Evolutionary conservation across 2,113 vertebrate genomes (phyloP).

Genomic region (Brevimyrus niger): DNA sequence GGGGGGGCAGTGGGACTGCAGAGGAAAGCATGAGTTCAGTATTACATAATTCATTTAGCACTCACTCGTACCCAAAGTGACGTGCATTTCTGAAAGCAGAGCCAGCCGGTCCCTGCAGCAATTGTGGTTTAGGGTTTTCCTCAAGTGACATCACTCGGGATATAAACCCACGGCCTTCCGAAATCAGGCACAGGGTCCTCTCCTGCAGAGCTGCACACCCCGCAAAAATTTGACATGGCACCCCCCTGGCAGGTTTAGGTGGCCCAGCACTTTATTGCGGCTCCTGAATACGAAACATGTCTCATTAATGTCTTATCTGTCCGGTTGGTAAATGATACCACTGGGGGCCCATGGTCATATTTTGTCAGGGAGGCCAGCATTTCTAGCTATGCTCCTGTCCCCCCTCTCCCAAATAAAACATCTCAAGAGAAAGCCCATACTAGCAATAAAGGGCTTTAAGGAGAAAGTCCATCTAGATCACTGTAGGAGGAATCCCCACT

Average conservation of each 20-base stretch:
- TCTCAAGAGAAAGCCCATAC: too few species aligned
- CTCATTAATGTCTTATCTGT: not conserved
- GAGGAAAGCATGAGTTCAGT: not conserved
- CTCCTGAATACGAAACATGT: not conserved
- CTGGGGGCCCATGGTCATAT: not conserved
- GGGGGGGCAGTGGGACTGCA: not conserved
- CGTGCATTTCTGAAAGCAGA: not conserved
- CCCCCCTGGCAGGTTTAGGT: not conserved
- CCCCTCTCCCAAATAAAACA: not conserved
- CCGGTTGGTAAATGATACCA: not conserved
- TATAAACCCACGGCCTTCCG: not conserved
- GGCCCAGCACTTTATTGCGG: not conserved
- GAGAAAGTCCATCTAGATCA: not conserved
- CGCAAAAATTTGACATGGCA: too few species aligned
- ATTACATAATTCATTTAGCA: not conserved
- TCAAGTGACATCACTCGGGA: not conserved
- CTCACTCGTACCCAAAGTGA: not conserved
- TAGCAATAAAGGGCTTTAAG: not conserved
- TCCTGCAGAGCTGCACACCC: not conserved
- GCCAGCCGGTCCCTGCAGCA: not conserved
- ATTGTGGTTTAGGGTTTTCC: not conserved
- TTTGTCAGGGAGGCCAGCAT: not conserved
- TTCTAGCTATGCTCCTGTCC: too few species aligned
- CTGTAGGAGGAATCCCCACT: not conserved
- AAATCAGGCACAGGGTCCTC: not conserved